phyloP scores from a whole-genome alignment of 2,113 vertebrate genomes.

The Alethe castanea region DNA sequence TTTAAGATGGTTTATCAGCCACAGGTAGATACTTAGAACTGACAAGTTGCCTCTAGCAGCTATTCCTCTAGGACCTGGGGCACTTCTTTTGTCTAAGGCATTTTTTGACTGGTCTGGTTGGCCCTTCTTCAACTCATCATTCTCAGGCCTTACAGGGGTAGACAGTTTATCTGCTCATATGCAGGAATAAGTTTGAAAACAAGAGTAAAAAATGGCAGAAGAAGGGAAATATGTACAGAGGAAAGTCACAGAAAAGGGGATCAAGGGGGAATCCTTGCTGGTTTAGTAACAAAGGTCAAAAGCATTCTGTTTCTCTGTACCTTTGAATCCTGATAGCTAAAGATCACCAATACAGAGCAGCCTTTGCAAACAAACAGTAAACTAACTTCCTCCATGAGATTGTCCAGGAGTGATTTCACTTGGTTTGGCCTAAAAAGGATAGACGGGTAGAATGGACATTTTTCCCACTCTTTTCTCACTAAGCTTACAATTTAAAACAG shows the following conservation, averaged over 20 bases:
- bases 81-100: not conserved
- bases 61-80: not conserved
- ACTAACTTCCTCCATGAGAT: not conserved
- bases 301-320: not conserved
- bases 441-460: not conserved
- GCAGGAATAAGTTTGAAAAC: not conserved
- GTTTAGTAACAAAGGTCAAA: not conserved
- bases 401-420: not conserved
- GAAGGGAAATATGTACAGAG: not conserved
- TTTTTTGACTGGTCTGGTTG: not conserved
- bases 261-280: not conserved
- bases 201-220: not conserved
- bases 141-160: not conserved
- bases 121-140: not conserved
- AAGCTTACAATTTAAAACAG: not conserved
- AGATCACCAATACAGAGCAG: not conserved
- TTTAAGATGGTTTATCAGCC: not conserved
- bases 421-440: not conserved
- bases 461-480: not conserved
- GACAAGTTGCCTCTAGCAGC: not conserved
- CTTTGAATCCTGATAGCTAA: not conserved
- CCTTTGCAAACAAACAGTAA: not conserved
- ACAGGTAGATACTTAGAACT: not conserved
- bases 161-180: accelerated
- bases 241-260: not conserved